phyloP scores from a whole-genome alignment of 2,888 invertebrate species.

The Trissolcus japonicus region DNA sequence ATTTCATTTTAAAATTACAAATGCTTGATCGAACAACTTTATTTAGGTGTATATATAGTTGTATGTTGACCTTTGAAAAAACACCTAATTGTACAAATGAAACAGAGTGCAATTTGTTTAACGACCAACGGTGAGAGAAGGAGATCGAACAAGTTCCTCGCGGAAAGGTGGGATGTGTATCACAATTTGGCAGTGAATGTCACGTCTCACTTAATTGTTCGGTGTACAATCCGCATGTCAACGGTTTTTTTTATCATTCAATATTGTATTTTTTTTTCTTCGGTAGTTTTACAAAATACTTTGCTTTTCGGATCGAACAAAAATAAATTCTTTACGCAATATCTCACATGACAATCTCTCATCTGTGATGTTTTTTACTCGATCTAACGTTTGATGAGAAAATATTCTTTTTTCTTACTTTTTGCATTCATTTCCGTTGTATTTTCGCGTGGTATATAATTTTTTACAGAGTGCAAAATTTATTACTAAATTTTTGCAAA shows the following conservation, averaged over 20 bases:
- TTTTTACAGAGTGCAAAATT: no score
- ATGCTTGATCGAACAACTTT: no score
- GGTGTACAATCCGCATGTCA: slow-evolving; percentile 40
- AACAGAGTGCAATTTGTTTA: no score
- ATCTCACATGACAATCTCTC: slow-evolving; percentile 26
- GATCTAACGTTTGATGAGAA: slow-evolving; percentile 40
- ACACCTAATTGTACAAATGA: no score
- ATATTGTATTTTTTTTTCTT: slow-evolving; percentile 8
- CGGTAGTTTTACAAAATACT: slow-evolving; percentile 51
- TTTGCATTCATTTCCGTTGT: not conserved
- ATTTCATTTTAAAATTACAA: no score
- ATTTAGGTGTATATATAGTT: no score
- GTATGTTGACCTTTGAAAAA: no score
- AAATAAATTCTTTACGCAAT: slow-evolving; percentile 42
- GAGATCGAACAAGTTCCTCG: slow-evolving; percentile 57
- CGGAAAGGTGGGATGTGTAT: slow-evolving; percentile 71
- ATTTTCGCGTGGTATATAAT: not conserved
- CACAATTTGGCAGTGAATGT: slow-evolving; percentile 77
- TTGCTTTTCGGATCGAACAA: slow-evolving; percentile 27
- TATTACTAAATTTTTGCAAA: not conserved
- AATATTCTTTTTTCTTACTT: slow-evolving; percentile 29
- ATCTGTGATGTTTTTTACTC: slow-evolving; percentile 24
- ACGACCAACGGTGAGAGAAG: no score
- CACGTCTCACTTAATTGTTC: slow-evolving; percentile 68
- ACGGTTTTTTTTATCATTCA: slow-evolving; percentile 27